A percentile compares a stretch with the other conserved stretches of the same genome.
Evolutionary conservation across 37 sponge, comb jelly and placozoan species (phyloP).

Genomic region (Halichondria panicea): DNA sequence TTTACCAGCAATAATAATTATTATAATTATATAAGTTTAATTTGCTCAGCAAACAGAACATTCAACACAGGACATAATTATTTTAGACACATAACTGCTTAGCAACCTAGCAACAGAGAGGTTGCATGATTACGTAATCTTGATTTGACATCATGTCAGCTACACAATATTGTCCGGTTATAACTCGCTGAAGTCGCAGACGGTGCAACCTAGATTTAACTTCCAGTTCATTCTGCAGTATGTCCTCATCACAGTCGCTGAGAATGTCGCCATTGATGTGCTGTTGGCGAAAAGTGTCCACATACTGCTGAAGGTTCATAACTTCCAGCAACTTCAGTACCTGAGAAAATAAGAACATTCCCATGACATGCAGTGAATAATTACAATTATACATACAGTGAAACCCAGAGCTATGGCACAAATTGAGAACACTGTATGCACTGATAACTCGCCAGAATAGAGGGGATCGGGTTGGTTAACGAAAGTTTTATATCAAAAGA

Average conservation of each 20-base stretch:
- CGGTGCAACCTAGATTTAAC: constrained; percentile 20
- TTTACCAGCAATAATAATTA: no score
- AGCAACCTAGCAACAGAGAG: no score
- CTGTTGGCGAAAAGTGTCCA: constrained; percentile 2
- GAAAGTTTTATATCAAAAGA: no score
- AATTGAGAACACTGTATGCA: no score
- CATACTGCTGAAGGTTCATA: constrained; percentile 16
- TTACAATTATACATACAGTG: not conserved
- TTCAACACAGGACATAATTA: no score
- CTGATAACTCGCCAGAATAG: no score
- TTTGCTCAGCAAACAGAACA: no score
- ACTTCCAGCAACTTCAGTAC: constrained; percentile 8
- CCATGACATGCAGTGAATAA: not conserved
- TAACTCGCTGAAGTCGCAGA: constrained; percentile 11
- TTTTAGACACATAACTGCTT: no score
- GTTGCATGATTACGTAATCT: constrained; percentile 20
- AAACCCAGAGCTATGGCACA: no score
- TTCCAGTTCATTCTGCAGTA: constrained; percentile 39
- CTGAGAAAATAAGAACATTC: constrained; percentile 4
- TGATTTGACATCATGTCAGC: constrained; percentile 24
- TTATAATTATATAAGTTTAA: no score
- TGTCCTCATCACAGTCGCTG: constrained; percentile 27
- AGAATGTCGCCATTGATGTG: constrained; percentile 33
- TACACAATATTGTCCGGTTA: constrained; percentile 40
- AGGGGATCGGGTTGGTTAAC: no score